Evolutionary conservation across 2,888 invertebrate genomes (phyloP), one percentile per base, ranked within the genome.

Genomic region (Cylloceria caligata): DNA sequence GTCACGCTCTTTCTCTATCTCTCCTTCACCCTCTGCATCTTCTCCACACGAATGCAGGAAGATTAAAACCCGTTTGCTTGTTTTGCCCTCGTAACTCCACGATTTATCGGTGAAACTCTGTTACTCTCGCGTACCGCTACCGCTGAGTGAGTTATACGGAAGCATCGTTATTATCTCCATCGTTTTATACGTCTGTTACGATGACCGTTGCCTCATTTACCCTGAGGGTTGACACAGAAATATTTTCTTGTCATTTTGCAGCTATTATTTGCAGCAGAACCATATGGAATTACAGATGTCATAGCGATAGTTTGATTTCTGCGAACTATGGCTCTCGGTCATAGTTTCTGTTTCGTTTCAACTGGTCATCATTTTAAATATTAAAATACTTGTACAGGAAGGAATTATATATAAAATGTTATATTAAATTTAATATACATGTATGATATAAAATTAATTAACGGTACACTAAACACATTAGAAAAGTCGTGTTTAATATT

Each of bases 1-100:
- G 45, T 6, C 65, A 47, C 24, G 42, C 55, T 30, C 49, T 30
- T 64, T 24, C 62, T 27, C 27, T 13, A 39, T 27, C 19, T 7
- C 36, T n/a, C 9, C 21, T 78, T 27, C 78, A 64, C 64, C 19
- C 19, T 76, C 21, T 62, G 68, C 34, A 13, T 13, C 39, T 47
- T 45, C 55, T 55, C 55, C 57, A 27, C 24, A 55, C 80, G 71
- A 65, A 74, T 67, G 24, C 69, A 52, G 77, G 27, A 78, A 78
- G 81, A 81, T 81, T 77, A 78, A 80, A 81, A 74, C 69, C 72
- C 80, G 69, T 62, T 72, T 83, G 76, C 69, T 77, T 49, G 73
- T 47, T 73, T 64, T 80, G 67, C 24, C 55, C 64, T 68, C 68
- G 78, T 74, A 77, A 74, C 78, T 69, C 60, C 36, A 69, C 75